These are phyloP conservation scores for Tonatia bakeri DNA, from an alignment of 2,113 vertebrate genomes.

Conservation along the genomic window DNA sequence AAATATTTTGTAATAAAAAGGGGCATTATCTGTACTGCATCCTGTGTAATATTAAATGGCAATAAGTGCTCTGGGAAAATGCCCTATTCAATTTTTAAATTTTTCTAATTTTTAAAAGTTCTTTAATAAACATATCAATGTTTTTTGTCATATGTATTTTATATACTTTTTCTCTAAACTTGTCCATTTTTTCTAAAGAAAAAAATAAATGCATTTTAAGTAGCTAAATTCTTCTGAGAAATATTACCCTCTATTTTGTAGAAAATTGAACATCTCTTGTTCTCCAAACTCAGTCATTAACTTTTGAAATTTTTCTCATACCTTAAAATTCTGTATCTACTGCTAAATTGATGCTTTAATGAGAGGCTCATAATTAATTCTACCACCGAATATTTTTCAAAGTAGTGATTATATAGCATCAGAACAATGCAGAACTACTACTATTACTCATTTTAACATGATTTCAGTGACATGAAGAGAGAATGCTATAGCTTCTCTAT, in stretches of 20 bases:
- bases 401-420: background rate
- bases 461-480: background rate
- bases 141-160: background rate
- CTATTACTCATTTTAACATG: background rate
- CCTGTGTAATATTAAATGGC: background rate
- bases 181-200: background rate
- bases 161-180: background rate
- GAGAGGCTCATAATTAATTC: background rate
- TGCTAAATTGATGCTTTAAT: background rate
- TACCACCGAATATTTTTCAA: background rate
- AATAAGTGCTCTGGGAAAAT: background rate
- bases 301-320: background rate
- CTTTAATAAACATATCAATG: background rate
- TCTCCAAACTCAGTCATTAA: background rate
- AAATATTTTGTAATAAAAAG: too few relatives aligned
- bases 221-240: background rate
- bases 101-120: background rate
- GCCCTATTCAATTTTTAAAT: background rate
- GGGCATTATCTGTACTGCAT: too few relatives aligned
- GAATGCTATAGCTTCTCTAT: background rate
- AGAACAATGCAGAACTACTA: background rate
- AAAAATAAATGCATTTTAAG: background rate
- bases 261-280: background rate
- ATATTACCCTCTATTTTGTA: background rate
- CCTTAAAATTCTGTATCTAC: background rate